A percentile compares a stretch with the other conserved stretches of the same genome.
Conservation (phyloP, 2,888 invertebrate genomes). For the Sphaeridia pumilis region DNA sequence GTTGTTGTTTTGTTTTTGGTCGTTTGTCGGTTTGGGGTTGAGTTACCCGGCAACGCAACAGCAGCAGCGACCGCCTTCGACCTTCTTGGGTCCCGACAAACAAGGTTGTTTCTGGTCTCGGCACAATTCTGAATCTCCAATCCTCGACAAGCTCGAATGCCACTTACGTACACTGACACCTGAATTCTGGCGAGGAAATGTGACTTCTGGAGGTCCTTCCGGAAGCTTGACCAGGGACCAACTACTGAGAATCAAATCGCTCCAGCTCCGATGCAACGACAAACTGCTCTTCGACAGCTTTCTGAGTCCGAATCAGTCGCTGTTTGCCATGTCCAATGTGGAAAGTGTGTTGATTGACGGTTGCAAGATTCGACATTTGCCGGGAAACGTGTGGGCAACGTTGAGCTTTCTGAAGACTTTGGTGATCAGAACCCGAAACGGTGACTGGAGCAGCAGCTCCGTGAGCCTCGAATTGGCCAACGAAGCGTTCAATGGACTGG, state of each 20-base stretch:
- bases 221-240: constrained; percentile 34
- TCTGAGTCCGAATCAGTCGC: constrained; percentile 48
- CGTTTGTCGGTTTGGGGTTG: too few species aligned
- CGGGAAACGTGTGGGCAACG: constrained; percentile 20
- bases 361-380: constrained; percentile 39
- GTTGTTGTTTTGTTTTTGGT: too few species aligned
- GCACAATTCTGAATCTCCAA: not conserved
- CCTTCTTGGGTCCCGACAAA: constrained; percentile 1
- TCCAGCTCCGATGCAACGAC: constrained; percentile 65
- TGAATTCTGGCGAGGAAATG: constrained; percentile 5
- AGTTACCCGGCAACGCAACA: too few species aligned
- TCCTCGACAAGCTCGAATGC: constrained; percentile 12
- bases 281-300: constrained; percentile 66
- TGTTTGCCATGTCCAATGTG: constrained; percentile 38
- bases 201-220: not conserved
- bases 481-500: constrained; percentile 55
- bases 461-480: constrained; percentile 63
- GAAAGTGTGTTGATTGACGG: constrained; percentile 37
- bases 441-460: constrained; percentile 61
- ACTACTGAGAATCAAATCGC: constrained; percentile 36
- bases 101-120: constrained; percentile 11
- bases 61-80: too few species aligned
- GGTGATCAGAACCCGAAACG: constrained; percentile 69
- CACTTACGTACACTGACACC: constrained; percentile 6
- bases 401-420: constrained; percentile 48